phyloP scores from a whole-genome alignment of 23 tunicate species.

The Clavelina lepadiformis region DNA sequence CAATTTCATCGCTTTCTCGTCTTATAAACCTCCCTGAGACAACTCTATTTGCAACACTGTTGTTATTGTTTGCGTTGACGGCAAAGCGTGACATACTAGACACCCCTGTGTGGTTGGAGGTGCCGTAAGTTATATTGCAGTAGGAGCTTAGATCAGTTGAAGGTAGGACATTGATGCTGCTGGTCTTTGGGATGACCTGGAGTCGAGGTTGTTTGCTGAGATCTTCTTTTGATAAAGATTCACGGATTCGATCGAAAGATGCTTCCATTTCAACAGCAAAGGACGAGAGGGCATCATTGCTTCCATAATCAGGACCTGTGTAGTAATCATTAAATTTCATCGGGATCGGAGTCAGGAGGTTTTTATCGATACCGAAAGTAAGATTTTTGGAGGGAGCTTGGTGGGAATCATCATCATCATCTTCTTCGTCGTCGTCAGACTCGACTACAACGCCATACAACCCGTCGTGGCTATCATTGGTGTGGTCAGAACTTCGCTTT shows the following conservation, averaged over 20 bases:
- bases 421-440: constrained; percentile 11
- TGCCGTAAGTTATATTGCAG: no score
- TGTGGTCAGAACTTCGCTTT: neutral
- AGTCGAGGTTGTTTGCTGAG: no score
- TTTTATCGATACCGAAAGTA: neutral
- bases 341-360: constrained; percentile 43
- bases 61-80: no score
- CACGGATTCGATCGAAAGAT: constrained; percentile 42
- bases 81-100: no score
- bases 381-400: neutral
- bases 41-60: no score
- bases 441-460: constrained; percentile 10
- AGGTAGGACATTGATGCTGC: no score
- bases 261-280: constrained; percentile 57
- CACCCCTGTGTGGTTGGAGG: no score
- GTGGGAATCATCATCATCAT: constrained; percentile 5
- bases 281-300: constrained; percentile 33
- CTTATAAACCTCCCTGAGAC: no score
- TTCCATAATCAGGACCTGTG: constrained; percentile 15
- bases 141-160: no score
- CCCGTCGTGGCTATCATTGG: neutral
- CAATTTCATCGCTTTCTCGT: no score
- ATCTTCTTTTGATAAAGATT: constrained; percentile 26
- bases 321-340: constrained; percentile 63
- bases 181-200: no score